Base-by-base conservation (phyloP, 2,113 vertebrate species). In the Gobio gobio region DNA sequence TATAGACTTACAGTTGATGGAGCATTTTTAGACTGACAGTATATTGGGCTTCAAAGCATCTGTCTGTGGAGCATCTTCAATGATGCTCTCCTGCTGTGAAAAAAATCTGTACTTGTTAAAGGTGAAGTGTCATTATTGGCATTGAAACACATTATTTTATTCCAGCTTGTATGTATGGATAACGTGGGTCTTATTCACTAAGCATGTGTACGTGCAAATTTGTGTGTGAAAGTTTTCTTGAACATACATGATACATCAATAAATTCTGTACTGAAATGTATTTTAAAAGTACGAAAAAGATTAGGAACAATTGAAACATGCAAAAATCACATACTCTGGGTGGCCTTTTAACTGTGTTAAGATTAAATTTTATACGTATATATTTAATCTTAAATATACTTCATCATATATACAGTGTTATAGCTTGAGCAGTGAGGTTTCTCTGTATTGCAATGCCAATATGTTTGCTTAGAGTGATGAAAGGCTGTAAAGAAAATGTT, bases 11-110 rank as follows among this genome's bases (percentile, higher is more conserved):
- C 22, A 24, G 58, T 24, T 61, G 58, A n/a, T 61, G 0, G 22
- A 9, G 10, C n/a, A 73, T 45, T 73, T 73, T n/a, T 73, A 47
- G 22, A 47, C 12, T 8, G 43, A 24, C 12, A 14, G 22, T 13
- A 14, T 73, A 6, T 14, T 45, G 20, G 22, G 40, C 36, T 45
- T 47, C 10, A 73, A 47, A 73, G 70, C 5, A 5, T 43, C 40
- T n/a, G 68, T 72, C 40, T 70, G 12, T 43, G 18, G 10, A 0
- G 0, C 36, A 43, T 43, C 66, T 43, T 4, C 20, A 2, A 45
- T 45, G 40, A 73, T 72, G 68, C 20, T 73, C 40, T 47, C 43
- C 43, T 47, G 40, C 70, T 47, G 43, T 73, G 40, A 70, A 73
- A 45, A 49, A 73, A 13, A 24, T 45, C 22, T 72, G 68, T 45